phyloP scores from a whole-genome alignment of 1,140 invertebrate species.

The Drosophila sechellia region DNA sequence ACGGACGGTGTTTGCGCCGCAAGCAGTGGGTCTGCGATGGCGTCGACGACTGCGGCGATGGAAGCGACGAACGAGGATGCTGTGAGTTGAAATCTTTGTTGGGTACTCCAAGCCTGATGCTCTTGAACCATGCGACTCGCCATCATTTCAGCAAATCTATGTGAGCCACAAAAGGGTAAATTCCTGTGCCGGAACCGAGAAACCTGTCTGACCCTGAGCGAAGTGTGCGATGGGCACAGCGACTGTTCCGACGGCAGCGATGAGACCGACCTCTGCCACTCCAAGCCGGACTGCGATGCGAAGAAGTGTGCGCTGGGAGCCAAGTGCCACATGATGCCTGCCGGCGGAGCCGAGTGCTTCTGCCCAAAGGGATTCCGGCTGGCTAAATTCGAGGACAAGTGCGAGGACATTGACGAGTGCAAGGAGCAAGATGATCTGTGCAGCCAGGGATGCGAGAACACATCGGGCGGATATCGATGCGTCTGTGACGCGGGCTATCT shows the following conservation, averaged over 20 bases:
- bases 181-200: constrained; percentile 80
- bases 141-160: constrained; percentile 33
- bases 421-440: constrained; percentile 88
- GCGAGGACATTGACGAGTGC: constrained; percentile 93
- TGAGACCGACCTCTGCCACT: constrained; percentile 65
- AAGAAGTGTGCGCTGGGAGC: constrained; percentile 51
- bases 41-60: constrained; percentile 87
- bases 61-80: constrained; percentile 88
- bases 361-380: constrained; percentile 84
- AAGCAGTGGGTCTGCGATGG: constrained; percentile 78
- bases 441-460: constrained; percentile 93
- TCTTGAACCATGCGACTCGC: no score
- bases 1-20: constrained; percentile 69
- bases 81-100: constrained; percentile 84
- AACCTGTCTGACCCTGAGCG: constrained; percentile 85
- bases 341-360: constrained; percentile 84
- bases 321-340: constrained; percentile 72
- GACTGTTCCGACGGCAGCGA: constrained; percentile 85
- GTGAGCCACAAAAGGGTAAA: constrained; percentile 51
- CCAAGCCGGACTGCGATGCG: constrained; percentile 49
- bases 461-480: constrained; percentile 91
- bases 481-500: constrained; percentile 91
- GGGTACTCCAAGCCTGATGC: no score
- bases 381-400: constrained; percentile 71
- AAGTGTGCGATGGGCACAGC: constrained; percentile 87